Evolutionary conservation across 2,888 invertebrate genomes (phyloP).

Genomic region (Beris morrisii): DNA sequence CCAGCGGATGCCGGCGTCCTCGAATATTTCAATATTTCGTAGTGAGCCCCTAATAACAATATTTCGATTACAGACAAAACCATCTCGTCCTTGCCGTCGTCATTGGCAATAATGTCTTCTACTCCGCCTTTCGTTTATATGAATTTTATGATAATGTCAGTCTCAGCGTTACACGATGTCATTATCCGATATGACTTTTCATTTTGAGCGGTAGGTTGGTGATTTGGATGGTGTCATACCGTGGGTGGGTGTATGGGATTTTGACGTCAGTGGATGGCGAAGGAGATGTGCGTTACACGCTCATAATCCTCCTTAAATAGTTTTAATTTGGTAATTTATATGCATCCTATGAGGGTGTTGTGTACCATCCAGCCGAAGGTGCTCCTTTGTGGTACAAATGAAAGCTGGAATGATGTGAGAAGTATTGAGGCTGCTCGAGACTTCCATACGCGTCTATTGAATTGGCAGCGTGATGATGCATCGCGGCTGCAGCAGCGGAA

Average conservation of each 20-base stretch:
- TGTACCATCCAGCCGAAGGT: slow-evolving; percentile 76
- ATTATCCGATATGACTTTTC: slow-evolving; percentile 38
- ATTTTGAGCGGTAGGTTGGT: slow-evolving; percentile 14
- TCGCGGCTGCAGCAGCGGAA: slow-evolving; percentile 70
- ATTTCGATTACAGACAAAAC: slow-evolving; percentile 2
- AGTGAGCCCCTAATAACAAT: slow-evolving; percentile 13
- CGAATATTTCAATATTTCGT: slow-evolving; percentile 16
- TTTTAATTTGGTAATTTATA: slow-evolving; percentile 40
- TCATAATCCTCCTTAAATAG: slow-evolving; percentile 28
- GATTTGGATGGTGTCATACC: slow-evolving; percentile 21
- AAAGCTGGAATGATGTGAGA: slow-evolving; percentile 79
- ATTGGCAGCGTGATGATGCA: slow-evolving; percentile 60
- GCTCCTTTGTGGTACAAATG: slow-evolving; percentile 81
- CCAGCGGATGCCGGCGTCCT: background rate
- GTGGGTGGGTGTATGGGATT: slow-evolving; percentile 1
- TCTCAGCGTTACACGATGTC: slow-evolving; percentile 28
- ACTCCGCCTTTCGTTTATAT: slow-evolving; percentile 30
- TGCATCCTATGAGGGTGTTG: slow-evolving; percentile 69
- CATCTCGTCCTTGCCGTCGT: slow-evolving; percentile 11
- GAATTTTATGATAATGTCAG: slow-evolving; percentile 40
- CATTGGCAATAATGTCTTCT: slow-evolving; percentile 22
- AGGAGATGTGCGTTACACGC: slow-evolving; percentile 1
- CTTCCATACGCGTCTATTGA: slow-evolving; percentile 59
- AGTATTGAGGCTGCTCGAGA: slow-evolving; percentile 81
- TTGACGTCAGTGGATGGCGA: slow-evolving; percentile 12